phyloP scores from a whole-genome alignment of 2,888 invertebrate genomes.

The Anaspis maculata region DNA sequence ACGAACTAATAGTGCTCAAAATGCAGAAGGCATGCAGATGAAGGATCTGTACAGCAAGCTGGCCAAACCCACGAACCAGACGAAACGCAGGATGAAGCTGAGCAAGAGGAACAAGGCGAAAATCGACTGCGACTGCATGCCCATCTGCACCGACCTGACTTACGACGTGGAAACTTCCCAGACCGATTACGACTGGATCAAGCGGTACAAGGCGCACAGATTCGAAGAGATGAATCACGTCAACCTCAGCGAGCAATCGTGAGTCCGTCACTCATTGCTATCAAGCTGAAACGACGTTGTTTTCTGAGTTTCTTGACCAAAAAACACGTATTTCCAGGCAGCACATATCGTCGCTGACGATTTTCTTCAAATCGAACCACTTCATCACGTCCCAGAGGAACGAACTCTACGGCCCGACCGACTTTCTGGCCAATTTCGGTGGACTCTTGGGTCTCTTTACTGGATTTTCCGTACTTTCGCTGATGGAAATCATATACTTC shows the following conservation, averaged over 20 bases:
- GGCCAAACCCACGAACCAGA: too few relatives aligned
- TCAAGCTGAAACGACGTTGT: background rate
- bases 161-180: constrained; percentile 63
- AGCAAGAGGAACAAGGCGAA: background rate
- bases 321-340: too few relatives aligned
- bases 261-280: background rate
- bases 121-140: constrained; percentile 47
- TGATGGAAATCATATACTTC: constrained; percentile 50
- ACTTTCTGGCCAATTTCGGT: constrained; percentile 62
- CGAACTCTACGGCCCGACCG: constrained; percentile 55
- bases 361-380: constrained; percentile 25
- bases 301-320: too few relatives aligned
- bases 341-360: constrained; percentile 21
- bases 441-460: constrained; percentile 50
- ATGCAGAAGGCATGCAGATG: constrained; percentile 3
- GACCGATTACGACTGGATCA: constrained; percentile 52
- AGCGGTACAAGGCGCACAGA: constrained; percentile 11
- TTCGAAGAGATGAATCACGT: constrained; percentile 6
- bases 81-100: background rate
- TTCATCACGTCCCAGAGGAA: constrained; percentile 28
- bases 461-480: constrained; percentile 40
- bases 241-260: constrained; percentile 11
- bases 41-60: constrained; percentile 1
- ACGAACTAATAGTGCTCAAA: constrained; percentile 3
- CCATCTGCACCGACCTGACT: constrained; percentile 56